Evolutionary conservation across 2,888 invertebrate species (phyloP).

Genomic region (Osmoderma eremita): DNA sequence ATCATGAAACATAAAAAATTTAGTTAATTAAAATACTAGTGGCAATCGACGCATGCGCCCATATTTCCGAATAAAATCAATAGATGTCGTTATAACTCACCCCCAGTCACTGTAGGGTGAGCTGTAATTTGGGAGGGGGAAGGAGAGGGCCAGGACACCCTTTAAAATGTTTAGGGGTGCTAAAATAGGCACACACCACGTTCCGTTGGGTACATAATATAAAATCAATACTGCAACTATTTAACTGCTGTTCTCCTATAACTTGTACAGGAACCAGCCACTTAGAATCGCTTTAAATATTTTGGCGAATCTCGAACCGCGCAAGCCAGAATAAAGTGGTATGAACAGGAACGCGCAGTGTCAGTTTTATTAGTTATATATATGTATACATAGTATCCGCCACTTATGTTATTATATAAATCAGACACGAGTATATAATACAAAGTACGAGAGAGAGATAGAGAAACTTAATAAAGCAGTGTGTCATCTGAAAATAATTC

Average conservation of each 20-base stretch:
- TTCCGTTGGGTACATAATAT: constrained; percentile 49
- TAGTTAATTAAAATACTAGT: background rate
- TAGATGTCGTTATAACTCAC: constrained; percentile 1
- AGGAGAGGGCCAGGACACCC: constrained; percentile 46
- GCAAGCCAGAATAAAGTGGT: constrained; percentile 28
- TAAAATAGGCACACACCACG: constrained; percentile 45
- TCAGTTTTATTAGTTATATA: constrained; percentile 9
- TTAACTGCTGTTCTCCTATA: constrained; percentile 42
- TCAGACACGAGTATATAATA: too few species aligned
- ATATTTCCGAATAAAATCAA: constrained; percentile 31
- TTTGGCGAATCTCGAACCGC: constrained; percentile 36
- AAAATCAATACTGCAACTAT: constrained; percentile 56
- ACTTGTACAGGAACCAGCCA: constrained; percentile 35
- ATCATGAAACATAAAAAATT: too few species aligned
- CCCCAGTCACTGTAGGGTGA: background rate
- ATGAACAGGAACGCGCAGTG: constrained; percentile 19
- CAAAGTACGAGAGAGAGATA: too few species aligned
- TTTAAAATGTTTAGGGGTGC: constrained; percentile 42
- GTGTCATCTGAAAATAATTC: too few species aligned
- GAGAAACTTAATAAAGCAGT: too few species aligned
- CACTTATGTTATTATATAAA: constrained; percentile 9
- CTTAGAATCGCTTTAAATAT: constrained; percentile 35
- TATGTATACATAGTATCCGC: background rate
- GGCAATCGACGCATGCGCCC: too few species aligned
- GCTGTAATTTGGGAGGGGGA: constrained; percentile 32